Conservation (phyloP, 2,797 vertebrate species). For the Sebastolobus altivelis region DNA sequence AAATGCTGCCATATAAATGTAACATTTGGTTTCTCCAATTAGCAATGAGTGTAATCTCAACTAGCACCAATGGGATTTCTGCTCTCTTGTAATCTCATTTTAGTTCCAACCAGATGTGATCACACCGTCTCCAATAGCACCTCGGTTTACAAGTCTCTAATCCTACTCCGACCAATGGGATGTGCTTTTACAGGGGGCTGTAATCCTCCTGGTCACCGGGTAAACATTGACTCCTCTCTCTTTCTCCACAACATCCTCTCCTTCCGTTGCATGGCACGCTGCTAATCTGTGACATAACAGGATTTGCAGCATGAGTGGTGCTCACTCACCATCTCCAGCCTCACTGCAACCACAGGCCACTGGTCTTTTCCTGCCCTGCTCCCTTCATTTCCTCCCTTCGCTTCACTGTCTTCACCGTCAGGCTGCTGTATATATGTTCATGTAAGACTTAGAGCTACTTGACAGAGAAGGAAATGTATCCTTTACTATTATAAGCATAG, state of each 20-base stretch:
- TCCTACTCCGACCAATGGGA: conserved; percentile 56
- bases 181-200: conserved; percentile 40
- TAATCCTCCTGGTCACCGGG: conserved; percentile 12
- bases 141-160: conserved; percentile 6
- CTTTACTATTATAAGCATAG: background rate
- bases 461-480: background rate
- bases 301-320: conserved; percentile 58
- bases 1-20: background rate
- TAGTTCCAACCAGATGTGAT: conserved; percentile 37
- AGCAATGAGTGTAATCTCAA: conserved; percentile 6
- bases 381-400: background rate
- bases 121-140: conserved; percentile 27
- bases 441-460: background rate
- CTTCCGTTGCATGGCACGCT: conserved; percentile 2
- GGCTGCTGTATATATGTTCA: background rate
- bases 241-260: background rate
- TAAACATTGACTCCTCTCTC: conserved; percentile 7
- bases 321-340: conserved; percentile 18
- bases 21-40: conserved; percentile 19
- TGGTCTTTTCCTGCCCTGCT: background rate
- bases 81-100: conserved; percentile 19
- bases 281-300: conserved; percentile 70
- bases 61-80: conserved; percentile 25
- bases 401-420: background rate
- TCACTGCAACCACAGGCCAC: background rate